Evolutionary conservation across 2,113 vertebrate species (phyloP), one percentile per base, ranked within the genome.

Genomic region (Capra hircus): DNA sequence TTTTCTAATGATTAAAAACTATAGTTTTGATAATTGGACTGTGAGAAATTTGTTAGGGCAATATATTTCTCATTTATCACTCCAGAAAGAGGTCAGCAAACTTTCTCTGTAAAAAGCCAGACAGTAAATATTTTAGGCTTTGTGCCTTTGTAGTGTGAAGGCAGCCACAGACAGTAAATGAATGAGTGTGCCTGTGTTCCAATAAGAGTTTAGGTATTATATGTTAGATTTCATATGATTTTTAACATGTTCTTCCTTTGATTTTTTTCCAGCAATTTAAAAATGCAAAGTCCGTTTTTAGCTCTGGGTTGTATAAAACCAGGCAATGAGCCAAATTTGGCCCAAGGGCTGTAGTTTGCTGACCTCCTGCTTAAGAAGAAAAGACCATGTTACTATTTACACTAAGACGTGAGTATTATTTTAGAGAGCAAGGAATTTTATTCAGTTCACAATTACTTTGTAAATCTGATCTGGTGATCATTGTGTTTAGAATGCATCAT

Each of bases 1-100:
- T 95, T 98, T 98, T 92, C 91, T 93, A 74, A 91, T 2, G 62
- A 97, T 98, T 97, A 95, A 90, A 97, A 98, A 97, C 96, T 83
- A 95, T 88, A 96, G 57, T 83, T 93, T 36, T 40, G 67, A 97
- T 78, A 96, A 94, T 67, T 88, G 74, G 87, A 90, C 50, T 40
- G 55, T 87, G 87, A 43, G 48, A 98, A 98, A 94, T 94, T 97
- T 88, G 82, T 90, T 67, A 96, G 78, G 60, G 80, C 88, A 94
- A 94, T 94, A 62, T 95, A 87, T 74, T 98, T 98, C 97, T 96
- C 94, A 84, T 96, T 97, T 98, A 92, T 96, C 91, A 97, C 59
- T 97, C 64, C 60, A 92, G 62, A 84, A 93, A 95, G 67, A 60
- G 43, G 50, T 77, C 19, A 0, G 40, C 40, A 94, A 88, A 78